Evolutionary conservation across 2,888 invertebrate species (phyloP), one percentile per base, ranked within the genome.

Genomic region (Pyrrhosoma nymphula): DNA sequence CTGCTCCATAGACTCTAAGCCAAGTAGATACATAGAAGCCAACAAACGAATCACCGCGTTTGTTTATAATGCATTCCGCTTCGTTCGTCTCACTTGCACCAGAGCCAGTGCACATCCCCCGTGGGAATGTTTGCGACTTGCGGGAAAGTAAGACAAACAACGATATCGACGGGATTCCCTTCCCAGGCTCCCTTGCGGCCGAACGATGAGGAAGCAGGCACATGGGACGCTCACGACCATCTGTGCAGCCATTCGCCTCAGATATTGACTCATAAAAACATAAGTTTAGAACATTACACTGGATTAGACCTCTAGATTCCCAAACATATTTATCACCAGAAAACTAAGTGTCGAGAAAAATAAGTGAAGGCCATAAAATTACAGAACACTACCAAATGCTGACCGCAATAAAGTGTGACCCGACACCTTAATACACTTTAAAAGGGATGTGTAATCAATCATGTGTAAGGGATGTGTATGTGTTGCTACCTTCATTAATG

Each of bases 71-170:
- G 47, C 4, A 47, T 47, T 35, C 30, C 35, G 69, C 18, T 69
- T 69, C 69, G 1, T 26, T 12, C 23, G 26, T 60, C 69, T 10
- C 4, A 69, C 69, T 69, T 2, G 10, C 69, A 26, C 60, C 60
- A 20, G 18, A 3, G 60, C 3, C 20, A 0, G 69, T n/a, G n/a
- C 6, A n/a, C 69, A 69, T 18, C 26, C 12, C 3, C 82, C 26
- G 82, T 82, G 82, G 82, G 82, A 82, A 82, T 82, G 82, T 82
- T 82, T 82, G 35, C 35, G 82, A 82, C 82, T 35, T 18, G 82
- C 8, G 82, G 82, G 16, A 35, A 30, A 35, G 35, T 35, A 35
- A 82, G 35, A 18, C 30, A 30, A 82, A 82, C 30, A 30, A 35
- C 82, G 35, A 69, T 69, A 69, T 69, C 69, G 69, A 69, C 35